These are phyloP conservation scores for Palythoa grandiflora DNA, from an alignment of 92 coral and sea anemone genomes.

Conservation along the genomic window DNA sequence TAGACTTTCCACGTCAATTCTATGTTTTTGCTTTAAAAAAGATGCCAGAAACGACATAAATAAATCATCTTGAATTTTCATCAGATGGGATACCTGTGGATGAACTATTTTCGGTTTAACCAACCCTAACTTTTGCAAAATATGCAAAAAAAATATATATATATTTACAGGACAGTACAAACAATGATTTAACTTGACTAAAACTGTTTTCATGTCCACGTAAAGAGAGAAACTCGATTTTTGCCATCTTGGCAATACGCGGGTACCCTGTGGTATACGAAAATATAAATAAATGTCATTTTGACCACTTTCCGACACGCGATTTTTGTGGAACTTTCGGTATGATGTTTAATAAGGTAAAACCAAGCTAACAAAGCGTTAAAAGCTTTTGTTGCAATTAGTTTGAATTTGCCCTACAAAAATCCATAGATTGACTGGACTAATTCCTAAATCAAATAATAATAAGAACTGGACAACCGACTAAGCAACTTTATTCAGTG, in stretches of 20 bases:
- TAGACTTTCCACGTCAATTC: neutral
- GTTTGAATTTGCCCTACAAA: no score
- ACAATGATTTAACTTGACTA: neutral
- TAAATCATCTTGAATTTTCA: neutral
- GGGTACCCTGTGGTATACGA: neutral
- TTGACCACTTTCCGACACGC: no score
- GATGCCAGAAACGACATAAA: no score
- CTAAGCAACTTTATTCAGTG: neutral
- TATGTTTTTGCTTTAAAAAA: no score
- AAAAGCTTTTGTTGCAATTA: no score
- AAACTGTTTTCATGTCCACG: neutral
- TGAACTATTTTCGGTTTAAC: neutral
- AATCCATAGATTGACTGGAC: no score
- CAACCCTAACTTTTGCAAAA: neutral
- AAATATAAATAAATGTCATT: no score
- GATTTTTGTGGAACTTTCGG: no score
- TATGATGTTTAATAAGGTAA: no score
- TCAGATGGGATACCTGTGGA: constrained; percentile 9
- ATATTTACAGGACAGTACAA: neutral
- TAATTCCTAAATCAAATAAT: no score
- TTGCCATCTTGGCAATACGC: neutral
- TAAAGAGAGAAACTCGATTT: neutral
- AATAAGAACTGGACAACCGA: neutral
- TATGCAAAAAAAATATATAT: neutral
- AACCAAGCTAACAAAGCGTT: no score